Base-by-base conservation (phyloP, 2,888 invertebrate genomes). In the Ophion ventricosus region DNA sequence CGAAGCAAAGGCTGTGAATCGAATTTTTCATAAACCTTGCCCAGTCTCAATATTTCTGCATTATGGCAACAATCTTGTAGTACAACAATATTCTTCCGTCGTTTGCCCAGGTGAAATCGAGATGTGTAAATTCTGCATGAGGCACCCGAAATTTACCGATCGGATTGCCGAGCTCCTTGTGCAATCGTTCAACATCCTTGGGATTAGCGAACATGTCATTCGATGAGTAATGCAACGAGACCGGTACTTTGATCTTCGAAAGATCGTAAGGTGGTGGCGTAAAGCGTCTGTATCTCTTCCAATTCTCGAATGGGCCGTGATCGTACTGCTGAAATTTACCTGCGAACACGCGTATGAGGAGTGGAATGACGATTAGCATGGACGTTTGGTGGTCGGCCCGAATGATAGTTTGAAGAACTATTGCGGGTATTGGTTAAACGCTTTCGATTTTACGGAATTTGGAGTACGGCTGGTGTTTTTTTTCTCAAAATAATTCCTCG, bases 91-190 rank as follows among this genome's bases (percentile, higher is more conserved):
- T 91, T 14, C 94, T 93, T 0, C 95, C 95, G 85, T 95, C 94
- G 11, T 92, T 93, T 0, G 95, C 96, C 94, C 95, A 96, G 64
- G 96, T 88, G 86, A 95, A 96, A 89, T 96, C 96, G 87, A 96
- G 92, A 90, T 96, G 96, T 89, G 95, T 95, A 85, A 95, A 96
- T 63, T 93, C 91, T 54, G 94, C 92, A 88, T 94, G 92, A 0
- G 94, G 91, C 3, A 96, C 93, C 69, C 94, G 91, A 90, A 94
- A 94, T 76, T 92, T 93, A 0, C 93, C 94, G 0, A 94, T 89
- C 0, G 95, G 93, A 86, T 95, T 95, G 0, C 94, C 94, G n/a
- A 96, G 90, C 69, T 93, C 88, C 0, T 88, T 89, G 56, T 94
- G 94, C 72, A 96, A 90, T 23, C 93, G 93, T 5, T 94, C 87